Evolutionary conservation across 2,888 invertebrate species (phyloP), one percentile per base, ranked within the genome.

Genomic region (Platycheirus albimanus): DNA sequence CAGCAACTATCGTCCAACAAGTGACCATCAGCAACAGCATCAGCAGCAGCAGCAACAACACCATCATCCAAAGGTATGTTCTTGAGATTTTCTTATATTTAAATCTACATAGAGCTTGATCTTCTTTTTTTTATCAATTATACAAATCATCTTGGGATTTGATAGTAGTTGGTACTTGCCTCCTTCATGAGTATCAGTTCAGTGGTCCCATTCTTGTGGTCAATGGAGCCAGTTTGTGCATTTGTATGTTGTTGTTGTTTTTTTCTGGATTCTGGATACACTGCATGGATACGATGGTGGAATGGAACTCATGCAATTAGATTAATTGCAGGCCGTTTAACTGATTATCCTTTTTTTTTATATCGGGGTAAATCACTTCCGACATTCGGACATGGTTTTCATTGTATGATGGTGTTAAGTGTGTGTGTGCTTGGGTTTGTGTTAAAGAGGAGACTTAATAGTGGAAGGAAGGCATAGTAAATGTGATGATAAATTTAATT

Each of bases 301-400:
- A 72, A 41, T 13, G 58, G 69, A 75, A 69, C 49, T 78, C 56
- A 56, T 56, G 83, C 78, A 83, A 78, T 83, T 83, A 83, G 83
- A 83, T 83, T 78, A 83, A 78, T 74, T 74, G 78, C 56, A 17
- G 54, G 36, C 45, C 72, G 43, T 83, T 83, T 83, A 83, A 83
- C 78, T 61, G 72, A 78, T 83, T 67, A 56, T 78, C 63, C 43
- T 33, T 77, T 71, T 67, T 77, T 64, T 1, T 38, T 43, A 15
- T 11, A 56, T 67, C 41, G 5, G 56, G 49, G 17, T 78, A 72
- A 83, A 63, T 69, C 52, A 72, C 72, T 83, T 83, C 83, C 83
- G 83, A 83, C 78, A 78, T 54, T 71, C 36, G 24, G 66, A 36
- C 19, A 28, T 52, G 61, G n/a, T 20, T 47, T 41, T 56, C 8